Conservation (phyloP, 2,113 vertebrate genomes). For the Eulacestoma nigropectus region DNA sequence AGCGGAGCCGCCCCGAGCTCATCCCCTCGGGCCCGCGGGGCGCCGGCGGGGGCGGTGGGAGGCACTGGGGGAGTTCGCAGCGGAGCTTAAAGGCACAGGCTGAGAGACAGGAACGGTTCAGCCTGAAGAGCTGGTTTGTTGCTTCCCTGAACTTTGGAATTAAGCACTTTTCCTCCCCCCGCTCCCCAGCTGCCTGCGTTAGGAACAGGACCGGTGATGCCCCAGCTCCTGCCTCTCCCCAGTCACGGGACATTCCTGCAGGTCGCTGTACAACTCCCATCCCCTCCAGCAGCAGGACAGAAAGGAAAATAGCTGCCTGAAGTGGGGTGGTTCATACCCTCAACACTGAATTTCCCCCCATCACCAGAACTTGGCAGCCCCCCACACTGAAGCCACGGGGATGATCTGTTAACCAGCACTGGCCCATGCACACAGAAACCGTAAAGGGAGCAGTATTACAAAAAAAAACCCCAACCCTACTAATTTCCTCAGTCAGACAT, state of each 20-base stretch:
- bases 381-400: not conserved
- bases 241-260: not conserved
- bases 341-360: not conserved
- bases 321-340: accelerated
- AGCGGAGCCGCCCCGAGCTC: not conserved
- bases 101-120: not conserved
- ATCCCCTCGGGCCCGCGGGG: not conserved
- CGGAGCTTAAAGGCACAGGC: slow-evolving; percentile 33
- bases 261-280: accelerated
- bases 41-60: not conserved
- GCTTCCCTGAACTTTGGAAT: not conserved
- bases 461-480: accelerated
- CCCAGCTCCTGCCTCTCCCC: not conserved
- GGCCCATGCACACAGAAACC: not conserved
- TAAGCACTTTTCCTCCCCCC: too few relatives aligned
- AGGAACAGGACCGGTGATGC: not conserved
- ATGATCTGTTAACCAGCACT: not conserved
- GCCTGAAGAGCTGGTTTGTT: not conserved
- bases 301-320: not conserved
- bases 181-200: not conserved
- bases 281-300: not conserved
- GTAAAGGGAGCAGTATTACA: not conserved
- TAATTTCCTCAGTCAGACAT: not conserved
- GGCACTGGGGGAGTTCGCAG: not conserved
- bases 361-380: not conserved